Evolutionary conservation across 2,888 invertebrate genomes (phyloP), one percentile per base, ranked within the genome.

Genomic region (Nyleta sp.): DNA sequence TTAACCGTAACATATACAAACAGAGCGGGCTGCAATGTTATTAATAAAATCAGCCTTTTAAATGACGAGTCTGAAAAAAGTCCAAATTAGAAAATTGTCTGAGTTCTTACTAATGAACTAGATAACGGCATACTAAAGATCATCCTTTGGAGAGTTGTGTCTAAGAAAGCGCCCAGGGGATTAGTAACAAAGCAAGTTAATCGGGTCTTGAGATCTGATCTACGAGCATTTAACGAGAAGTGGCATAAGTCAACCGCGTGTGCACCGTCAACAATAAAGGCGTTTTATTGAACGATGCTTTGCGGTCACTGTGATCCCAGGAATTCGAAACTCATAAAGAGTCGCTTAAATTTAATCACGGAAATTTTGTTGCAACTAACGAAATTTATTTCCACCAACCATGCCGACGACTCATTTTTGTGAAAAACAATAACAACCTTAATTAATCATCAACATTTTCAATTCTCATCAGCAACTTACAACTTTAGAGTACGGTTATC

Each of bases 181-280:
- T 73, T 73, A 59, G 59, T 74, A 72, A 74, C 65, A 59, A 75
- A 74, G 74, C 67, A 40, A 62, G 78, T 79, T 78, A 75, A 70
- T 75, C 74, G 40, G 60, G 60, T 57, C 44, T 44, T 42, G 42
- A 15, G 59, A 71, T 75, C 71, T 79, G 78, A 75, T 75, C 70
- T 67, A 74, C 83, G 83, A 80, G 80, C 81, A 76, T 85, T 85
- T 86, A 86, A 86, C 85, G 85, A 85, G 85, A 85, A 82, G 81
- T 80, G 83, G 83, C 83, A 82, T 84, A 84, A 85, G 84, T 85
- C 84, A 85, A 82, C 83, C 60, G 79, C 71, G 78, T 76, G 79
- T 65, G 67, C 60, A 72, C 70, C 76, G 77, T 75, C 77, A 57
- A 78, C 77, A 57, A 79, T 72, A 53, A 40, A 67, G 46, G 60